Percentiles rank a stretch among this genome's conserved stretches.
Conservation (phyloP, 1,140 invertebrate species). For the Tribolium madens region DNA sequence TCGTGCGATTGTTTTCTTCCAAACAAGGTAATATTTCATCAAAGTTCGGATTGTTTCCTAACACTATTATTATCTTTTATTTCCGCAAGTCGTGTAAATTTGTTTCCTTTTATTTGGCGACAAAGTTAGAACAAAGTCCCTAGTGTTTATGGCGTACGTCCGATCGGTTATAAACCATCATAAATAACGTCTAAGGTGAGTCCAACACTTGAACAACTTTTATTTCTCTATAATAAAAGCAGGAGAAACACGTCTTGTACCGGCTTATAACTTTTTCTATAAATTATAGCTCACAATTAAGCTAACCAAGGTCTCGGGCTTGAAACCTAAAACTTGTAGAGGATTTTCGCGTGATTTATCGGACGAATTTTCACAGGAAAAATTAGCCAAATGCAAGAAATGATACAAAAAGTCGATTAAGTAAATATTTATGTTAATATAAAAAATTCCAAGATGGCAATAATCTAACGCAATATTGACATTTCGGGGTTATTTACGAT, state of each 20-base stretch:
- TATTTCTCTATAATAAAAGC: constrained; percentile 30
- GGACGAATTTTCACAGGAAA: background rate
- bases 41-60: constrained; percentile 20
- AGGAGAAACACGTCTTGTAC: constrained; percentile 7
- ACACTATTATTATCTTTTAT: constrained; percentile 8
- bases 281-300: constrained; percentile 33
- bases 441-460: constrained; percentile 22
- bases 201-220: constrained; percentile 3
- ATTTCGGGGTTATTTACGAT: background rate
- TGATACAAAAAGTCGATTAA: constrained; percentile 21
- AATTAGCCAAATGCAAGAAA: background rate
- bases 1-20: background rate
- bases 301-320: constrained; percentile 12
- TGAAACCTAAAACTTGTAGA: constrained; percentile 10
- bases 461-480: constrained; percentile 31
- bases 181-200: constrained; percentile 13
- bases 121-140: constrained; percentile 17
- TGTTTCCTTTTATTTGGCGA: background rate
- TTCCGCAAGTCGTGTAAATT: background rate
- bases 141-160: constrained; percentile 13
- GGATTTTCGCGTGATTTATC: constrained; percentile 29
- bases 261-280: constrained; percentile 34
- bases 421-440: constrained; percentile 46
- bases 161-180: constrained; percentile 9
- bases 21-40: background rate